Evolutionary conservation across 2,797 vertebrate genomes (phyloP).

Genomic region (Argentina silus): DNA sequence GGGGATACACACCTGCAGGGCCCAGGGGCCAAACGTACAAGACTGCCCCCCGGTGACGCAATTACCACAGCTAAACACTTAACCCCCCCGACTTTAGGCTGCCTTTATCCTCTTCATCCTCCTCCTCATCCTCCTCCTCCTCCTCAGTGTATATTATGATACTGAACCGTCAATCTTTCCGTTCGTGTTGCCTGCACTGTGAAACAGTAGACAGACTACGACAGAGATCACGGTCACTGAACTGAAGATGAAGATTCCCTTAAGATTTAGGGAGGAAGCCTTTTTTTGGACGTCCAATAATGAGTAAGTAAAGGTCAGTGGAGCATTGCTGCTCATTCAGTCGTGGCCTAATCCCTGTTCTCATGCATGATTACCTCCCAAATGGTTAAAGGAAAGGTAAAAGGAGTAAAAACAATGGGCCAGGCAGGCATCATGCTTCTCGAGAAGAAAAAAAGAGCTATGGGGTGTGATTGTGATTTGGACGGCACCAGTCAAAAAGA

Average conservation of each 20-base stretch:
- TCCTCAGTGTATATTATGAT: constrained; percentile 51
- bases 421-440: constrained; percentile 58
- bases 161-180: constrained; percentile 69
- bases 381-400: constrained; percentile 77
- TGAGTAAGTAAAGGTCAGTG: constrained; percentile 81
- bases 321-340: constrained; percentile 82
- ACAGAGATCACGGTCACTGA: constrained; percentile 76
- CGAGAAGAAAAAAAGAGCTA: constrained; percentile 30
- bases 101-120: neutral
- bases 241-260: constrained; percentile 70
- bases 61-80: constrained; percentile 61
- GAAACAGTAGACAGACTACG: constrained; percentile 71
- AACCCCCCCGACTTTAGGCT: constrained; percentile 31
- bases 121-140: neutral
- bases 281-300: constrained; percentile 76
- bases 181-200: constrained; percentile 60
- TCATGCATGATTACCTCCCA: constrained; percentile 80
- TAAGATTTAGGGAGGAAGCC: constrained; percentile 68
- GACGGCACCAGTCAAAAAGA: constrained; percentile 45
- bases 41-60: constrained; percentile 67
- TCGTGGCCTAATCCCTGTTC: constrained; percentile 77
- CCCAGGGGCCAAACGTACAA: constrained; percentile 71
- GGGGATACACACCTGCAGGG: constrained; percentile 73
- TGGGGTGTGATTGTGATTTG: constrained; percentile 34
- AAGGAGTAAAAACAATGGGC: constrained; percentile 74